Percentiles rank a stretch among this genome's conserved stretches.
phyloP scores from a whole-genome alignment of 2,888 invertebrate genomes.

The Tridacna gigas region DNA sequence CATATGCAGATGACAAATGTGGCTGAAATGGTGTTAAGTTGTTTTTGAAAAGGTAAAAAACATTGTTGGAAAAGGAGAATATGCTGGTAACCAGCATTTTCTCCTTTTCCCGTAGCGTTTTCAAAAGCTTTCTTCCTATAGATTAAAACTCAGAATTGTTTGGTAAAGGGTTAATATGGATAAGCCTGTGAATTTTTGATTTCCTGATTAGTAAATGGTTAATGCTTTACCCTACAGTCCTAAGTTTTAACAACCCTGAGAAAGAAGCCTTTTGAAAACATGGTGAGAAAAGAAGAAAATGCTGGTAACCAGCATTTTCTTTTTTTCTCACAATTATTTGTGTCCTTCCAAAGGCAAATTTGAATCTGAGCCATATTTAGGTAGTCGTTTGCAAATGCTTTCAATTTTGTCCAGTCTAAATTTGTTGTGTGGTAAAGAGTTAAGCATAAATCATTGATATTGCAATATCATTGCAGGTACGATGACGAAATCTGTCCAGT shows the following conservation, averaged over 20 bases:
- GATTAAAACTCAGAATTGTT: too few relatives aligned
- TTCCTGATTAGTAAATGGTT: too few relatives aligned
- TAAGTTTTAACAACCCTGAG: not conserved
- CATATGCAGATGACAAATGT: too few relatives aligned
- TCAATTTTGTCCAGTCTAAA: not conserved
- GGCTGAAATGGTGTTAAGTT: too few relatives aligned
- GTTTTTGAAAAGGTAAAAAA: too few relatives aligned
- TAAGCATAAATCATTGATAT: not conserved
- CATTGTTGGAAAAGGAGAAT: too few relatives aligned
- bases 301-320: slow-evolving; percentile 5
- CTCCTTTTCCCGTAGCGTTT: too few relatives aligned
- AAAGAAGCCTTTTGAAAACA: not conserved
- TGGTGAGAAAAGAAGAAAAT: not conserved
- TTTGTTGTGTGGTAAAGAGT: not conserved
- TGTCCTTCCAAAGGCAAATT: not conserved
- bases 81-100: too few relatives aligned
- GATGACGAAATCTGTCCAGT: slow-evolving; percentile 23
- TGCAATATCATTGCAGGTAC: slow-evolving; percentile 11
- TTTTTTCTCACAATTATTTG: not conserved
- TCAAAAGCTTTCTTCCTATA: too few relatives aligned
- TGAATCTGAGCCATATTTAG: not conserved
- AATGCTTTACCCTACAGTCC: too few relatives aligned
- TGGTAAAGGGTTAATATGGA: too few relatives aligned
- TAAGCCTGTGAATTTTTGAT: too few relatives aligned
- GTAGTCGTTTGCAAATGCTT: not conserved